Conservation (phyloP, 2,113 vertebrate species). For the Dolichallabes microphthalmus region DNA sequence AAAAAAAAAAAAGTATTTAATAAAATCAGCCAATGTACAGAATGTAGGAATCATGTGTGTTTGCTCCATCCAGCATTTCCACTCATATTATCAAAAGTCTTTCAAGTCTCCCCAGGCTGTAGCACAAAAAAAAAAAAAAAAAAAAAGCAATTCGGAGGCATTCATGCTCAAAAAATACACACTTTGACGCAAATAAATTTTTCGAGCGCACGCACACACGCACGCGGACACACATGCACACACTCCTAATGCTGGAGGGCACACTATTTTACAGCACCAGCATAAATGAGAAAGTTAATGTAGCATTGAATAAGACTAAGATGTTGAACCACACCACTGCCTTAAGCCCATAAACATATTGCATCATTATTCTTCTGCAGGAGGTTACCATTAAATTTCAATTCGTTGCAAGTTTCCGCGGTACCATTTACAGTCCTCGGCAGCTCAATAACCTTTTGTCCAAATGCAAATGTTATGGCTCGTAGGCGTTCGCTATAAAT, state of each 20-base stretch:
- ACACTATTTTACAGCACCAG: constrained; percentile 80
- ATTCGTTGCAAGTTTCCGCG: constrained; percentile 74
- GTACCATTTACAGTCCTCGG: constrained; percentile 73
- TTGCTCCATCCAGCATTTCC: background rate
- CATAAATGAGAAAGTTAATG: constrained; percentile 93
- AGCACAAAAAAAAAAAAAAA: constrained; percentile 49
- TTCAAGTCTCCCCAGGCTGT: constrained; percentile 55
- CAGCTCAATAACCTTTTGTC: constrained; percentile 76
- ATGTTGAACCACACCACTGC: constrained; percentile 75
- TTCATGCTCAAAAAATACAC: constrained; percentile 52
- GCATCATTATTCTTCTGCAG: constrained; percentile 77
- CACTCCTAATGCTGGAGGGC: constrained; percentile 61
- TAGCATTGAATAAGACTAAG: constrained; percentile 85
- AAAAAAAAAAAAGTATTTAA: too few species aligned
- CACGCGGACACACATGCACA: constrained; percentile 49
- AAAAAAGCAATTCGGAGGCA: constrained; percentile 65
- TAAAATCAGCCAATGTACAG: background rate
- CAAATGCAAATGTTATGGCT: constrained; percentile 72
- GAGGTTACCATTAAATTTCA: constrained; percentile 78
- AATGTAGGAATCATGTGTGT: background rate
- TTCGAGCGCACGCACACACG: constrained; percentile 40
- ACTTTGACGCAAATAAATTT: constrained; percentile 30
- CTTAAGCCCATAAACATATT: constrained; percentile 77
- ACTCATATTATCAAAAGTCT: constrained; percentile 58
- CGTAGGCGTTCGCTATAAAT: constrained; percentile 70